Conservation (phyloP, 1,140 invertebrate genomes). For the Drosophila aff. region DNA sequence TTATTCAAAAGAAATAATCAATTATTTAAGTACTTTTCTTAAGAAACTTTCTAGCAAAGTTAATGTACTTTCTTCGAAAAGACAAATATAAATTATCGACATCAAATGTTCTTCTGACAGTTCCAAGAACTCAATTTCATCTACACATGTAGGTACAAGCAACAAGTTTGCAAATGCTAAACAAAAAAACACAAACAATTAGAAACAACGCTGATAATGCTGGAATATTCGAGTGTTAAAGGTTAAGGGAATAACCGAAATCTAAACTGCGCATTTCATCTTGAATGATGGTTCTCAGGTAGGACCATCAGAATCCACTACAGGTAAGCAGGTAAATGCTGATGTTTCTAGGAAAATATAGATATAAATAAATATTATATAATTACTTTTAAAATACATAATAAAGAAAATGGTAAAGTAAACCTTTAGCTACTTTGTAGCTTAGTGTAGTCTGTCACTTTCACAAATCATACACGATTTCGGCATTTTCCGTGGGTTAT, state of each 20-base stretch:
- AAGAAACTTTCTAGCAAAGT: neutral
- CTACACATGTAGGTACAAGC: conserved; percentile 33
- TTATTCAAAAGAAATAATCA: neutral
- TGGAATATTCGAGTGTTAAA: conserved; percentile 17
- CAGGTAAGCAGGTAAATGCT: neutral
- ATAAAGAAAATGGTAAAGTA: neutral
- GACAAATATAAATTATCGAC: neutral
- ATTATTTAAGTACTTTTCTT: neutral
- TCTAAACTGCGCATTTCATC: conserved; percentile 14
- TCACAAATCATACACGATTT: conserved; percentile 62
- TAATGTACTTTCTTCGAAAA: neutral
- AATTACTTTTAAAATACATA: too few species aligned
- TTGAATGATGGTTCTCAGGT: conserved; percentile 18
- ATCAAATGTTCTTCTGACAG: conserved; percentile 31
- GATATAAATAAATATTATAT: neutral
- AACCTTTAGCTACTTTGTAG: conserved; percentile 7
- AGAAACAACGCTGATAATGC: conserved; percentile 34
- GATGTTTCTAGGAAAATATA: neutral
- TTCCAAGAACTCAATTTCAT: conserved; percentile 49
- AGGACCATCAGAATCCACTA: neutral
- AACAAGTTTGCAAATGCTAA: conserved; percentile 27
- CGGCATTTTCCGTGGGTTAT: conserved; percentile 35
- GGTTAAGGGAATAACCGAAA: conserved; percentile 43
- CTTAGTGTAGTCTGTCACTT: conserved; percentile 54
- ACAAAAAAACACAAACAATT: conserved; percentile 45